A percentile compares a stretch with the other conserved stretches of the same genome.
phyloP scores from a whole-genome alignment of 2,113 vertebrate species.

The Notechis scutatus region DNA sequence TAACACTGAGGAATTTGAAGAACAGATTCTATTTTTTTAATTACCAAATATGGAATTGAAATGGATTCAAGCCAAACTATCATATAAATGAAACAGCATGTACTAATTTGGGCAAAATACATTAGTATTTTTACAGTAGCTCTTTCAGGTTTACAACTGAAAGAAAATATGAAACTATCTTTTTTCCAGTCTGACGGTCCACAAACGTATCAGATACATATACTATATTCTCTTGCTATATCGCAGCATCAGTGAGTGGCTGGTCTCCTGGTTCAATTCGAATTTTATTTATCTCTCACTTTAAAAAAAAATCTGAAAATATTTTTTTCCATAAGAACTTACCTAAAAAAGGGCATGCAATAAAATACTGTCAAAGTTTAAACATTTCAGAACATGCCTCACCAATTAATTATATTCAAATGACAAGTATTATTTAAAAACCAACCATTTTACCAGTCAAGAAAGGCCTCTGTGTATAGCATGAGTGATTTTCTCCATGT shows the following conservation, averaged over 20 bases:
- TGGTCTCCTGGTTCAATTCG: background rate
- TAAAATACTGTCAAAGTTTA: background rate
- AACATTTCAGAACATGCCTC: background rate
- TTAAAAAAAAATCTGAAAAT: background rate
- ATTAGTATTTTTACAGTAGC: background rate
- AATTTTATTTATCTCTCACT: background rate
- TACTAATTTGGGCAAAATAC: background rate
- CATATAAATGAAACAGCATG: background rate
- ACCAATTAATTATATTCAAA: background rate
- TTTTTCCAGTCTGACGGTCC: background rate
- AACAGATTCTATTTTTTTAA: background rate
- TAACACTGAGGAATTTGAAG: background rate
- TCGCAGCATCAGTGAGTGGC: too few relatives aligned
- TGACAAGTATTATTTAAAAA: background rate
- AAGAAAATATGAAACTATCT: background rate
- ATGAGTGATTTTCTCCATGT: background rate
- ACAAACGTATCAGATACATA: background rate
- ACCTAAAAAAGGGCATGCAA: background rate
- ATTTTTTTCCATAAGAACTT: background rate
- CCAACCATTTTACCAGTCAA: background rate
- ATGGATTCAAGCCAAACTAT: background rate
- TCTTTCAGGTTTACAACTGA: background rate
- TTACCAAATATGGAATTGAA: background rate
- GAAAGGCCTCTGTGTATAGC: background rate
- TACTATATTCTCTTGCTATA: background rate